These are phyloP conservation scores for Larimichthys polyactis DNA, from an alignment of 2,113 vertebrate species.

Conservation along the genomic window DNA sequence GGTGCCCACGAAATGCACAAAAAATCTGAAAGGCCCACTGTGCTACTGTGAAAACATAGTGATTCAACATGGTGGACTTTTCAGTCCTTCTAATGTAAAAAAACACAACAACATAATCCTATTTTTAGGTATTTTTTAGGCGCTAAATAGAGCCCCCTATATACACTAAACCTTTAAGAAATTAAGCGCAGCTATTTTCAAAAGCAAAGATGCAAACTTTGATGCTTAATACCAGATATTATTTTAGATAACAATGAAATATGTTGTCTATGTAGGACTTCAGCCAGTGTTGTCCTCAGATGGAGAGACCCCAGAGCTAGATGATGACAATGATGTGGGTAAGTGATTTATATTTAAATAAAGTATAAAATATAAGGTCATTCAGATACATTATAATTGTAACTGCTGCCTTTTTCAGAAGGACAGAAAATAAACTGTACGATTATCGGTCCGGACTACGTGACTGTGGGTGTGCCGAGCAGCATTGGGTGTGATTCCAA, in stretches of 20 bases:
- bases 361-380: background rate
- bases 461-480: slow-evolving; percentile 68
- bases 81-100: too few species aligned
- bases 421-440: background rate
- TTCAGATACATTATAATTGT: background rate
- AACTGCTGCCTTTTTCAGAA: slow-evolving; percentile 41
- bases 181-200: too few species aligned
- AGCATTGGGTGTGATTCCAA: slow-evolving; percentile 33
- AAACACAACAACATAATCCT: too few species aligned
- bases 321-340: background rate
- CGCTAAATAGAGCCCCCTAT: too few species aligned
- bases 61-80: too few species aligned
- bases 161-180: too few species aligned
- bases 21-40: too few species aligned
- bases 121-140: too few species aligned
- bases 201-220: background rate
- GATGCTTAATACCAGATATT: background rate
- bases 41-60: too few species aligned
- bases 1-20: too few species aligned
- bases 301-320: background rate
- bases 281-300: slow-evolving; percentile 13
- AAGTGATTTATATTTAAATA: background rate
- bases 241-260: background rate
- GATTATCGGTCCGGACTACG: slow-evolving; percentile 50
- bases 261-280: slow-evolving; percentile 34